Percentiles rank a stretch among this genome's conserved stretches.
These are phyloP conservation scores for Hystrix brachyura DNA, from an alignment of 2,113 vertebrate genomes.

Conservation along the genomic window DNA sequence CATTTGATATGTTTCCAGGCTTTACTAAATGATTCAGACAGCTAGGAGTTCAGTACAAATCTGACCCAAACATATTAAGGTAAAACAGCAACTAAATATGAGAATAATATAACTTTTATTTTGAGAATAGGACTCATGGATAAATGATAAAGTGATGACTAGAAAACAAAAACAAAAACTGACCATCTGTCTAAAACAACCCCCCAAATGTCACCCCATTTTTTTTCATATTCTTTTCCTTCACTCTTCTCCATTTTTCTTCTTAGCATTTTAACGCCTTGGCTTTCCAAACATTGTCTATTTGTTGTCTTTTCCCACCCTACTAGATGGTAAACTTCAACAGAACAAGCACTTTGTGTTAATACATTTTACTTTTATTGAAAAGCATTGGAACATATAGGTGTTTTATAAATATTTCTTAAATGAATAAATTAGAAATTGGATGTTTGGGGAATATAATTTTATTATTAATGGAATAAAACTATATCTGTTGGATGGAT, in stretches of 20 bases:
- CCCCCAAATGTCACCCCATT: not conserved
- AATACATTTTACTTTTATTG: constrained; percentile 24
- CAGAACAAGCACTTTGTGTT: not conserved
- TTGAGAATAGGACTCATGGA: not conserved
- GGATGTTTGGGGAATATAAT: not conserved
- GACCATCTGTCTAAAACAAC: not conserved
- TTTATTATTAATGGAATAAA: constrained; percentile 59
- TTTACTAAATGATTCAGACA: constrained; percentile 37
- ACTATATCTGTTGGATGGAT: not conserved
- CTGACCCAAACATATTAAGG: not conserved
- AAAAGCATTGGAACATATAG: not conserved
- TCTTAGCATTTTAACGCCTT: not conserved
- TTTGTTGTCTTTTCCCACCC: not conserved
- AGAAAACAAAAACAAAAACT: not conserved
- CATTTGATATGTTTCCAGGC: not conserved
- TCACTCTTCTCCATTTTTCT: not conserved
- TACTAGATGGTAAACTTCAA: not conserved
- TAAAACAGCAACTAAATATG: not conserved
- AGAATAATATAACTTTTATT: not conserved
- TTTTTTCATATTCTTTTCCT: not conserved
- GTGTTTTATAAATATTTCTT: not conserved
- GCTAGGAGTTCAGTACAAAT: not conserved
- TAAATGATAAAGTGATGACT: constrained; percentile 15
- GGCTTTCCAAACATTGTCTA: not conserved
- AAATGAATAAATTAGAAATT: constrained; percentile 42